These are phyloP conservation scores for Ctena decussata DNA, from an alignment of 2,888 invertebrate genomes.

Conservation along the genomic window DNA sequence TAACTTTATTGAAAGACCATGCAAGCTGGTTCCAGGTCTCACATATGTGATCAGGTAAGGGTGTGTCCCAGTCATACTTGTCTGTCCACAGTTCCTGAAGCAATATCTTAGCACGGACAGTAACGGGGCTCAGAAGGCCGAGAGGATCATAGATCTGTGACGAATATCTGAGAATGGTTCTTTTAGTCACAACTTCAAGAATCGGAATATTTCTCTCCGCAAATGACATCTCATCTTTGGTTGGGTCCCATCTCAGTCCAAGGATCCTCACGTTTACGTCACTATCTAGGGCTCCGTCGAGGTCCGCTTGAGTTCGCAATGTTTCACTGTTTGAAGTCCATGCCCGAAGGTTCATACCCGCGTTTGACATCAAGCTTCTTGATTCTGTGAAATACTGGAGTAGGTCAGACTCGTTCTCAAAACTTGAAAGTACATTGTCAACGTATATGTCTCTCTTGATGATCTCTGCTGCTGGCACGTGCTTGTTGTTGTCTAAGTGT, in stretches of 20 bases:
- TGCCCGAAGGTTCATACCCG: not conserved
- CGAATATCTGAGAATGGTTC: too few species aligned
- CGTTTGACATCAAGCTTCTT: slow-evolving; percentile 23
- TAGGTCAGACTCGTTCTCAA: slow-evolving; percentile 5
- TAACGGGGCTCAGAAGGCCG: too few species aligned
- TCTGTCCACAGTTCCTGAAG: too few species aligned
- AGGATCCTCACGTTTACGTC: slow-evolving; percentile 25
- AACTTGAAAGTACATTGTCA: slow-evolving; percentile 49
- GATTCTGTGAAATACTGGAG: slow-evolving; percentile 22
- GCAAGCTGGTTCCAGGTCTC: not conserved
- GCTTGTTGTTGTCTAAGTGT: slow-evolving; percentile 12
- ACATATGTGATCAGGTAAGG: not conserved
- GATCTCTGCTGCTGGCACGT: not conserved
- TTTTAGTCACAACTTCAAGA: not conserved
- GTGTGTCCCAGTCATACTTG: too few species aligned
- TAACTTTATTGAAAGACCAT: not conserved
- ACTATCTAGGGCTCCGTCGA: slow-evolving; percentile 19
- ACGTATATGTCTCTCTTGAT: slow-evolving; percentile 41
- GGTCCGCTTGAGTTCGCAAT: not conserved
- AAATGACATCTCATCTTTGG: slow-evolving; percentile 29
- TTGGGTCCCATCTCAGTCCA: slow-evolving; percentile 47
- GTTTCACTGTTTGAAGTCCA: not conserved
- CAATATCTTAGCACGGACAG: too few species aligned
- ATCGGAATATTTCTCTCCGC: not conserved
- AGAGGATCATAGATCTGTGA: too few species aligned